phyloP scores from a whole-genome alignment of 2,888 invertebrate genomes.

The Seira ritae region DNA sequence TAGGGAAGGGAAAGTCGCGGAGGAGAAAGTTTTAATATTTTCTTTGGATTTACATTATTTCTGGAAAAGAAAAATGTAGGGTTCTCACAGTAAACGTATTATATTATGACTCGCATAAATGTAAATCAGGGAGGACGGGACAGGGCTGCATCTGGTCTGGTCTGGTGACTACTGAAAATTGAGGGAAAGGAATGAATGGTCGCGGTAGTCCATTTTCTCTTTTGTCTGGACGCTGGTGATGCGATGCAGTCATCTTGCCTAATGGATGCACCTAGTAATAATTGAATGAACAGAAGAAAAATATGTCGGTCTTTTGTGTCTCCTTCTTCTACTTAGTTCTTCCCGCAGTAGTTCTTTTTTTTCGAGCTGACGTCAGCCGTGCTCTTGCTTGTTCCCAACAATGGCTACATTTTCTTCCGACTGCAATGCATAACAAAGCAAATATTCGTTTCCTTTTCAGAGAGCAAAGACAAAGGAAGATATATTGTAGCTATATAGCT shows the following conservation, averaged over 20 bases:
- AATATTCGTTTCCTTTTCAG: conserved; percentile 49
- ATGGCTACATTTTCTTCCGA: background rate
- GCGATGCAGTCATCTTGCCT: background rate
- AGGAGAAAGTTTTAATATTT: conserved; percentile 51
- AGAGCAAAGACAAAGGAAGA: conserved; percentile 40
- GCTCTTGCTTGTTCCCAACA: background rate
- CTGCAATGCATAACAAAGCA: conserved; percentile 36
- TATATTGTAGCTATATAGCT: conserved; percentile 11
- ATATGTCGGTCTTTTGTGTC: background rate
- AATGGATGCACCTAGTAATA: conserved; percentile 11
- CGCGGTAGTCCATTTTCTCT: background rate
- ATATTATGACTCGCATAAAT: conserved; percentile 60
- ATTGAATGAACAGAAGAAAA: background rate
- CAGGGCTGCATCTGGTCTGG: conserved; percentile 53
- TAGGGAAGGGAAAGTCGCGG: conserved; percentile 14
- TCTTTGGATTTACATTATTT: conserved; percentile 52
- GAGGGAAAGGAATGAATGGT: conserved; percentile 37
- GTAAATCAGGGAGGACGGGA: conserved; percentile 57
- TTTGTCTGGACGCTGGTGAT: background rate
- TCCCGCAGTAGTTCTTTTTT: background rate
- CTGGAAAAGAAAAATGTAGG: background rate
- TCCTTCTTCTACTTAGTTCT: background rate
- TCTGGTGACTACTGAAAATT: conserved; percentile 27
- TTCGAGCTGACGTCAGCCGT: background rate
- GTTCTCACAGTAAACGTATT: conserved; percentile 37